Conservation (phyloP, 37 sponge, comb jelly and placozoan species). For the Beroe forskalii region DNA sequence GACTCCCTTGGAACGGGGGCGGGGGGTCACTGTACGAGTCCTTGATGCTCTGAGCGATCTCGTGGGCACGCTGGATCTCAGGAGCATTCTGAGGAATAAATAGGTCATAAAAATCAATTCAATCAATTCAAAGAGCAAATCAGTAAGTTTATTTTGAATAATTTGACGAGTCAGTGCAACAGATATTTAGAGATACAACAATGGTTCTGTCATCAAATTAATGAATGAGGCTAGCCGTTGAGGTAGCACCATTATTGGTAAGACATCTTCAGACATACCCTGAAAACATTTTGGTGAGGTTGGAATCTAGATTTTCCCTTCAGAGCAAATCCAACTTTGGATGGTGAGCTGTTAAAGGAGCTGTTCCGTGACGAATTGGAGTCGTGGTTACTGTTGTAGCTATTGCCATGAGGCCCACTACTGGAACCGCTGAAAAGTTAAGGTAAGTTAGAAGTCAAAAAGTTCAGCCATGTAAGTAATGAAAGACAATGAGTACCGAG, state of each 20-base stretch:
- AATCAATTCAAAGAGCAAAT: no score
- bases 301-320: conserved; percentile 47
- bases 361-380: neutral
- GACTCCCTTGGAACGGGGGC: neutral
- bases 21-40: neutral
- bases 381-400: neutral
- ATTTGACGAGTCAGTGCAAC: no score
- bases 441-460: no score
- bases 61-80: neutral
- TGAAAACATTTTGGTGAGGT: conserved; percentile 13
- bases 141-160: no score
- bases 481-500: no score
- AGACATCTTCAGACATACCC: neutral
- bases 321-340: neutral
- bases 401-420: neutral
- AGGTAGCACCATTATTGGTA: no score
- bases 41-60: conserved; percentile 37
- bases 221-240: no score
- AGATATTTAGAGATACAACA: no score
- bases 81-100: neutral
- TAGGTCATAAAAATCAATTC: no score
- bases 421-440: neutral
- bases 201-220: no score
- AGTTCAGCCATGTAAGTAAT: no score
- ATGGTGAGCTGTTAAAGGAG: neutral